phyloP scores from a whole-genome alignment of 2,113 vertebrate genomes.

The Pelecanoides urinatrix region DNA sequence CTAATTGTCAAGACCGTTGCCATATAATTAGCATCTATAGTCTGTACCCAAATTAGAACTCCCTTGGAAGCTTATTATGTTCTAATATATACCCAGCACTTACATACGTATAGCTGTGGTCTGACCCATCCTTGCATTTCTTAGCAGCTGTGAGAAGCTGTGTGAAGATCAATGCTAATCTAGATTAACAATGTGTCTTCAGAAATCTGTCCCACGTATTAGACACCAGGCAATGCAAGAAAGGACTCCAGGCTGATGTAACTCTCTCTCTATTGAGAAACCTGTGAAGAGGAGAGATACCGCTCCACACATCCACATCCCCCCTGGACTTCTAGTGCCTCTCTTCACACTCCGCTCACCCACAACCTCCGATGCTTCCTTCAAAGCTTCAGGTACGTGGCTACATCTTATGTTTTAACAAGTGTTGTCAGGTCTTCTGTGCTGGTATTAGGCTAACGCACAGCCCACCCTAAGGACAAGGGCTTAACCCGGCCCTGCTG shows the following conservation, averaged over 20 bases:
- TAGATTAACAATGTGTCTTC: neutral
- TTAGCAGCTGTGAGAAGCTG: neutral
- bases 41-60: conserved; percentile 20
- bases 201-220: neutral
- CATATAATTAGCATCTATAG: conserved; percentile 30
- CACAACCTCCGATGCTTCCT: rapidly evolving
- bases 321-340: neutral
- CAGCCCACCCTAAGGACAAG: neutral
- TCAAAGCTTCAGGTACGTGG: neutral
- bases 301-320: neutral
- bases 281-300: neutral
- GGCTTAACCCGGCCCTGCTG: neutral
- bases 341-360: neutral
- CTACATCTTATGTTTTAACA: neutral
- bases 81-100: neutral
- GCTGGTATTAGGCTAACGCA: neutral
- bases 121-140: neutral
- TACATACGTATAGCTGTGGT: neutral
- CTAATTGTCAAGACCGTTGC: conserved; percentile 11
- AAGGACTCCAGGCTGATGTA: neutral
- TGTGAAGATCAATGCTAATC: neutral
- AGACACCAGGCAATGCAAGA: neutral
- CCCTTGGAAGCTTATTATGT: neutral
- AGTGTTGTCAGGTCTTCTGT: neutral
- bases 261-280: neutral